Evolutionary conservation across 2,113 vertebrate species (phyloP).

Genomic region (Brevimyrus niger): DNA sequence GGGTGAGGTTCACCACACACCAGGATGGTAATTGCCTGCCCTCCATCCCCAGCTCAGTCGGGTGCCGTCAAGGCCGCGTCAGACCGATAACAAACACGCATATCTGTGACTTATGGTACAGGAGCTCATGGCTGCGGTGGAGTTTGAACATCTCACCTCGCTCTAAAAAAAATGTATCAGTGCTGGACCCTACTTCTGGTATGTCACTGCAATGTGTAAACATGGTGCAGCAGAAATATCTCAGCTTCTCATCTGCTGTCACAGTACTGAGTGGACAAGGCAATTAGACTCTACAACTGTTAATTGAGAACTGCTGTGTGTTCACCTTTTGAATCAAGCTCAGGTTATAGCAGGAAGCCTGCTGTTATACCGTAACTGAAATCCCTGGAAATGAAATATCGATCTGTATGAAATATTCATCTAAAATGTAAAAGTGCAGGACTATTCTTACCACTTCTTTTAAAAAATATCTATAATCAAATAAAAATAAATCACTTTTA

Average conservation of each 20-base stretch:
- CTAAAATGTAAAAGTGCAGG: background rate
- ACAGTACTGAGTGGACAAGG: background rate
- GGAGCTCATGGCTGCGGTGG: background rate
- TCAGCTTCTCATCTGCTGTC: background rate
- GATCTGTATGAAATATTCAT: background rate
- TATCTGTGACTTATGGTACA: background rate
- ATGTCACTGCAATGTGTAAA: background rate
- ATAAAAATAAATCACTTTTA: background rate
- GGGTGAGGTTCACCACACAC: slow-evolving; percentile 8
- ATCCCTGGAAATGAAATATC: background rate
- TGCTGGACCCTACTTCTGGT: background rate
- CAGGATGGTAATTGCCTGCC: slow-evolving; percentile 34
- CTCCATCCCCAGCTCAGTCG: slow-evolving; percentile 16
- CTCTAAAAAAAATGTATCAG: background rate
- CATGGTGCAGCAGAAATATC: background rate
- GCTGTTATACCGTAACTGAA: background rate
- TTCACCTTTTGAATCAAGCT: background rate
- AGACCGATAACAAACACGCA: slow-evolving; percentile 17
- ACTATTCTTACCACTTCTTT: background rate
- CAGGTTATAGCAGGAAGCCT: background rate
- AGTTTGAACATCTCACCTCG: background rate
- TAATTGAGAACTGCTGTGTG: background rate
- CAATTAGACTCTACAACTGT: background rate
- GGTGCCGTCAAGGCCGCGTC: slow-evolving; percentile 15
- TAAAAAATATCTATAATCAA: background rate